phyloP scores from a whole-genome alignment of 2,113 vertebrate genomes.

The Otolemur garnettii region DNA sequence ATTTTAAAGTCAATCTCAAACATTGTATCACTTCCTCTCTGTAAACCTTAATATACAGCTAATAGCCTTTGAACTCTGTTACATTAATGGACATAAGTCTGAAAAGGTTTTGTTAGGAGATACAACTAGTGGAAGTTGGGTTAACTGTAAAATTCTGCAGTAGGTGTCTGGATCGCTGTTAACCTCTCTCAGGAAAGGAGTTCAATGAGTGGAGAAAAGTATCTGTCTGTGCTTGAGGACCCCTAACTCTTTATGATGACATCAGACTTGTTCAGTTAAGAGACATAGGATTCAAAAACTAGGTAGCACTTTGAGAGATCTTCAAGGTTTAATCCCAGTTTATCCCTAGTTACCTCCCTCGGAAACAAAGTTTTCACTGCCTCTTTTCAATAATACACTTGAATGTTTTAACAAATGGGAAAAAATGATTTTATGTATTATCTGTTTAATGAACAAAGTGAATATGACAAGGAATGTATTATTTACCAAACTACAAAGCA shows the following conservation, averaged over 20 bases:
- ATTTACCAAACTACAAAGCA: conserved; percentile 8
- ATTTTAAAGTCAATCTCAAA: not conserved
- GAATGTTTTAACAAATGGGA: conserved; percentile 13
- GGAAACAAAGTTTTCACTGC: not conserved
- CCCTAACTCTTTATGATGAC: not conserved
- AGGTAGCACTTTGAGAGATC: not conserved
- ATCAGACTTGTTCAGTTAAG: not conserved
- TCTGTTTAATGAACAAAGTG: not conserved
- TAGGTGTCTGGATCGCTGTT: not conserved
- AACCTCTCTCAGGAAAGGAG: not conserved
- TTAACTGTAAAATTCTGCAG: not conserved
- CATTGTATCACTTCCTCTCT: not conserved
- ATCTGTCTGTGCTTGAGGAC: not conserved
- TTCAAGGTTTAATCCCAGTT: not conserved
- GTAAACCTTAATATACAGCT: not conserved
- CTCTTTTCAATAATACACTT: conserved; percentile 40
- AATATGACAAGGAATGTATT: conserved; percentile 5
- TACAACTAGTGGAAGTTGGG: not conserved
- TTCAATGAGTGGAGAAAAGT: not conserved
- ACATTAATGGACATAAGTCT: not conserved
- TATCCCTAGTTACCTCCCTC: not conserved
- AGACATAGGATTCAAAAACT: not conserved
- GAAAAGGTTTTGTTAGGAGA: not conserved
- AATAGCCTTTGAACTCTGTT: not conserved
- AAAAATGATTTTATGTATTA: conserved; percentile 35